Evolutionary conservation across 2,797 vertebrate genomes (phyloP), one percentile per base, ranked within the genome.

Genomic region (Ctenochaetus hawaiiensis): DNA sequence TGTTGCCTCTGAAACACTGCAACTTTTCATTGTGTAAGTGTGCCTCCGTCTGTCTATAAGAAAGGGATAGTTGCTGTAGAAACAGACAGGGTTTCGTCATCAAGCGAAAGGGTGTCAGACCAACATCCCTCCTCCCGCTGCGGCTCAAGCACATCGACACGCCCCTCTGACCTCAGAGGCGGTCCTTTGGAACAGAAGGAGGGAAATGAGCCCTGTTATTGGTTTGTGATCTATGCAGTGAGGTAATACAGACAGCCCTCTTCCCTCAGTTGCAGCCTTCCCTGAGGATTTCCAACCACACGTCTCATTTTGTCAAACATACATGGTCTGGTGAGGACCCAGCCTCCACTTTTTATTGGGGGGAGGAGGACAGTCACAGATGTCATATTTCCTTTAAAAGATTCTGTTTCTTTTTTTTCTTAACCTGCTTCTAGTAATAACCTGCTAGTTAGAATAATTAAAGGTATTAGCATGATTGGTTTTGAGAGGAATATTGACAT

Each of bases 171-270:
- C 80, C 81, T 82, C 30, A 37, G 64, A 76, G 77, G 75, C 8
- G 0, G 13, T 83, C 79, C 82, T 78, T 30, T 72, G 83, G 77
- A 75, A 72, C 75, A 22, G 71, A 30, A 67, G 76, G 75, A 85
- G 67, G 69, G 75, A 85, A 85, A 82, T 81, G 75, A 89, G 81
- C 22, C 77, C 77, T 43, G 75, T 79, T 87, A 84, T 82, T 88
- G 69, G 80, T 87, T 82, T 81, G 83, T 81, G 77, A 87, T 87
- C 63, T 72, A 41, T 62, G 61, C 67, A 63, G 78, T 13, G 1
- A 47, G 49, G 44, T 75, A 63, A 75, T 51, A 6, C 53, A 73
- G 61, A 76, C 67, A 4, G 57, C 57, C 70, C 17, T 76, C 34
- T n/a, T 63, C 17, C 23, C 47, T 76, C 2, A 7, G 75, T 77